Evolutionary conservation across 2,113 vertebrate species (phyloP).

Genomic region (Elephas maximus): DNA sequence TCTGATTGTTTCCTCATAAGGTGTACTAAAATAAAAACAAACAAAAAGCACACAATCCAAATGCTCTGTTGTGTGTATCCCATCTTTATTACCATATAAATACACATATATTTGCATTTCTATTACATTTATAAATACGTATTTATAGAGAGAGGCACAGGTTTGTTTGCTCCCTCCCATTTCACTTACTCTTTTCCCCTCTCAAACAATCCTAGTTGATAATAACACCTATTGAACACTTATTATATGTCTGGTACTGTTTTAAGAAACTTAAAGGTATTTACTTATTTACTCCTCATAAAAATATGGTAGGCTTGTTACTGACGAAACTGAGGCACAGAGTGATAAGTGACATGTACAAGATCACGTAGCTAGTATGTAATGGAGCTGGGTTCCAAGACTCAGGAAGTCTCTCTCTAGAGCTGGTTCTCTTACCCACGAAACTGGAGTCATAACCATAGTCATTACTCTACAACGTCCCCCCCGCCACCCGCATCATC

Average conservation of each 20-base stretch:
- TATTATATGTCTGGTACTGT: no score
- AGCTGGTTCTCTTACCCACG: not conserved
- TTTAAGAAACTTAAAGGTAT: no score
- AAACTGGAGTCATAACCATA: not conserved
- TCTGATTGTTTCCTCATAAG: not conserved
- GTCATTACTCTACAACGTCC: not conserved
- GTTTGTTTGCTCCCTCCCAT: not conserved
- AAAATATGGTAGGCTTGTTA: not conserved
- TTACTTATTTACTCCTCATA: not conserved
- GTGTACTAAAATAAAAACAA: conserved; percentile 8
- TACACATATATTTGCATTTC: not conserved
- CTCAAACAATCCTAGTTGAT: not conserved
- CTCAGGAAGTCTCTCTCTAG: not conserved
- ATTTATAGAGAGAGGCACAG: not conserved
- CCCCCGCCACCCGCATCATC: no score
- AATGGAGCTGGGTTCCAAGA: not conserved
- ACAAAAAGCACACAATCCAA: not conserved
- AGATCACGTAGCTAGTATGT: not conserved
- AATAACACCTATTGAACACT: not conserved
- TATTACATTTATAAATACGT: no score
- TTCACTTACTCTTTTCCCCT: not conserved
- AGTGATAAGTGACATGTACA: not conserved
- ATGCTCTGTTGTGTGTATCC: not conserved
- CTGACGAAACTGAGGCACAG: not conserved
- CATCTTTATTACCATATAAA: not conserved